Conservation (phyloP, 2,113 vertebrate species). For the Noturus placidus region DNA sequence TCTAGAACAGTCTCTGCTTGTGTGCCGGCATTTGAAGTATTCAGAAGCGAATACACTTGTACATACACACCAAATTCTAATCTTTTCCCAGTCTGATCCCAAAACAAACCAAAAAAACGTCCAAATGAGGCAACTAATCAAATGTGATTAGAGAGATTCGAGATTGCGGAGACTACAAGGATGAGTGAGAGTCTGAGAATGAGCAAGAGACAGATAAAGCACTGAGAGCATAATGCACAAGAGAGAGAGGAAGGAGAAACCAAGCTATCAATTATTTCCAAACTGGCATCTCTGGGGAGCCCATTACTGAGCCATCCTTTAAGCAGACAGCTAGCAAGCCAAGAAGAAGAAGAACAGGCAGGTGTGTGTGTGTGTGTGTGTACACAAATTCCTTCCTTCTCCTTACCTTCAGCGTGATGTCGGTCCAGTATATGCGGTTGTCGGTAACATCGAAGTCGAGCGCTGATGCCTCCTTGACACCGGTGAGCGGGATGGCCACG, state of each 20-base stretch:
- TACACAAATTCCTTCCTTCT: not conserved
- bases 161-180: not conserved
- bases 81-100: not conserved
- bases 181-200: slow-evolving; percentile 8
- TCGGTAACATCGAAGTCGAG: slow-evolving; percentile 93
- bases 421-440: slow-evolving; percentile 95
- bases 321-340: slow-evolving; percentile 33
- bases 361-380: not conserved
- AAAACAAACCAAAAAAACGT: not conserved
- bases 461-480: slow-evolving; percentile 93
- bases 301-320: slow-evolving; percentile 56
- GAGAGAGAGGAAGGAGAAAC: slow-evolving; percentile 29
- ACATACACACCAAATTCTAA: not conserved
- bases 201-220: not conserved
- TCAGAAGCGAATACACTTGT: not conserved
- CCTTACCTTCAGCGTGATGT: slow-evolving; percentile 86
- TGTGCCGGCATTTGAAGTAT: not conserved
- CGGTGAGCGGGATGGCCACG: slow-evolving; percentile 92
- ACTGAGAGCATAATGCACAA: not conserved
- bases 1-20: not conserved
- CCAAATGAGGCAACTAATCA: not conserved
- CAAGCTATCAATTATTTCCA: slow-evolving; percentile 59
- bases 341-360: not conserved
- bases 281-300: slow-evolving; percentile 51
- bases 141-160: not conserved